Conservation (phyloP, 2,113 vertebrate species). For the Colius striatus region DNA sequence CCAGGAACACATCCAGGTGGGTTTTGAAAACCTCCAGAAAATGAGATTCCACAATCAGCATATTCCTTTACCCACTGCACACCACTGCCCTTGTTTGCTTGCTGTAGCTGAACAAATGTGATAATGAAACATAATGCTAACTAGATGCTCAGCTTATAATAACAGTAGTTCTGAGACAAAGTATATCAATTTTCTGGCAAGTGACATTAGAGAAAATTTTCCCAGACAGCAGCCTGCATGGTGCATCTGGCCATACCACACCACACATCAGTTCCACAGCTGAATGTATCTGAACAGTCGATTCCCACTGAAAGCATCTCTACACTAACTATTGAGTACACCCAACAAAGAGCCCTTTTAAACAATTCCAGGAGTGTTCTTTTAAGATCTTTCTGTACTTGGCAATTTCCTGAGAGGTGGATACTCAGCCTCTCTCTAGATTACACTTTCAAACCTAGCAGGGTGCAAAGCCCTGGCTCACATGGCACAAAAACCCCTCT, state of each 20-base stretch:
- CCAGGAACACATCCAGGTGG: too few species aligned
- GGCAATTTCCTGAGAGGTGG: neutral
- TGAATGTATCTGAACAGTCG: neutral
- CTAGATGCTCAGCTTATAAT: neutral
- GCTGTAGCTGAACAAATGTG: neutral
- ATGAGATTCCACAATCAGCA: neutral
- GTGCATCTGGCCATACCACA: neutral
- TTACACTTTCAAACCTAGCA: neutral
- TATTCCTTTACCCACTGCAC: neutral
- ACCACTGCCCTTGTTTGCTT: neutral
- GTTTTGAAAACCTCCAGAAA: too few species aligned
- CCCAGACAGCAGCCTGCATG: neutral
- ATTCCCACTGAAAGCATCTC: neutral
- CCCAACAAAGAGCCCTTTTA: neutral
- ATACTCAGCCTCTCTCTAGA: neutral
- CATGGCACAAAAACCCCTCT: neutral
- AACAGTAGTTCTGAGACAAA: too few species aligned
- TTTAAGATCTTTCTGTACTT: neutral
- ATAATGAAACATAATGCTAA: neutral
- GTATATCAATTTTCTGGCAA: neutral
- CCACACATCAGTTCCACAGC: neutral
- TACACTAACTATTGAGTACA: rapidly evolving
- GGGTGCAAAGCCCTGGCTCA: neutral
- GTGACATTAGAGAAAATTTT: neutral
- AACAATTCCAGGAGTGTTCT: neutral